Base-by-base conservation (phyloP, 2,888 invertebrate species). In the Calameuta idolon region DNA sequence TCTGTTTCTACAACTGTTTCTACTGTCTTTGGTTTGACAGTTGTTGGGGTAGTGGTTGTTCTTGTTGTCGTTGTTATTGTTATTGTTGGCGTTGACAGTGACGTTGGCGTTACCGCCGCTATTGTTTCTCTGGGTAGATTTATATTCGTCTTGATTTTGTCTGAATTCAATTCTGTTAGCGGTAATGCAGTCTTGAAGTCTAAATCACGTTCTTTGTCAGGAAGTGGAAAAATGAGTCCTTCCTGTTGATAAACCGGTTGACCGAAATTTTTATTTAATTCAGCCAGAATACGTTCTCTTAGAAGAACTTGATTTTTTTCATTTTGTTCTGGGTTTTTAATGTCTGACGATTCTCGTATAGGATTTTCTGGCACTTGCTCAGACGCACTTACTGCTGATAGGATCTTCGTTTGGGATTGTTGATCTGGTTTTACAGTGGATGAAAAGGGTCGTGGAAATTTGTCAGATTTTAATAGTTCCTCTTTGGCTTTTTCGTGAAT, bases 1-100 rank as follows among this genome's bases (percentile, higher is more conserved):
- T 92, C 91, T 0, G 92, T 91, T 74, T 89, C 85, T 4, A 90
- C 85, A 11, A 85, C 75, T 11, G 83, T 84, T 75, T 74, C 35
- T 69, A 69, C 68, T 40, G 15, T 69, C 30, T 76, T 75, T 69
- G 75, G 77, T 30, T 71, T 76, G 12, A 69, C 80, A 40, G 74
- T 69, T 69, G 40, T 77, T 9, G 71, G 31, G 12, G 40, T 23
- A 4, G 31, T 35, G 12, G 31, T 37, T 4, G 37, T 34, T n/a
- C 78, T 30, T n/a, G 75, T 73, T 69, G 71, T 12, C 69, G 40
- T 55, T 71, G 55, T 33, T 15, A 4, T 30, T 11, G 74, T 69
- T 69, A 37, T 74, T 5, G 69, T 35, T n/a, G 31, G 5, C 23
- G 31, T 34, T 30, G 77, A 4, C 11, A 37, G 35, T 34, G 68